These are phyloP conservation scores for Agrilus planipennis DNA, from an alignment of 1,140 invertebrate species.

Conservation along the genomic window DNA sequence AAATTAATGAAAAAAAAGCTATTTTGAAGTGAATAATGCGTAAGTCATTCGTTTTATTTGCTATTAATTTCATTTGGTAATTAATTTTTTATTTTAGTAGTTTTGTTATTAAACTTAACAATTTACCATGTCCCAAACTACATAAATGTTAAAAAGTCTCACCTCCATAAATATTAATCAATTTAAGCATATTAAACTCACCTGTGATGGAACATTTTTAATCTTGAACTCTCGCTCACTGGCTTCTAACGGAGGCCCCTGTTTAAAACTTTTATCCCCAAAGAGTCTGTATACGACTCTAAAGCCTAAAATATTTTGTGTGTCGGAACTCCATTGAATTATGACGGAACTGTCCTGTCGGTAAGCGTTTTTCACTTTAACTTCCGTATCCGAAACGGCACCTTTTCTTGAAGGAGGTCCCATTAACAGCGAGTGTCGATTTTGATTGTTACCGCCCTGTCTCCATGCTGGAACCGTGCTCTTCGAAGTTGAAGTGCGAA, in stretches of 20 bases:
- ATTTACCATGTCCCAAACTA: too few relatives aligned
- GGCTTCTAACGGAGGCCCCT: conserved; percentile 74
- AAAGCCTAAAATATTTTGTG: conserved; percentile 73
- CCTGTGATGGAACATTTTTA: conserved; percentile 79
- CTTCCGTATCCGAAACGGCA: conserved; percentile 56
- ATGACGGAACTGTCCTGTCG: conserved; percentile 78
- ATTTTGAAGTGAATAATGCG: too few relatives aligned
- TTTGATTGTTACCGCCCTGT: conserved; percentile 22
- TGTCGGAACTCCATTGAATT: conserved; percentile 83
- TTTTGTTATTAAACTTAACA: too few relatives aligned
- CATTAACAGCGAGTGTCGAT: conserved; percentile 58
- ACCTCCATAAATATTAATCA: too few relatives aligned
- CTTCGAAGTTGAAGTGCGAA: conserved; percentile 23
- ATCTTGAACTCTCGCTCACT: conserved; percentile 84
- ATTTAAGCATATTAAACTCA: conserved; percentile 29
- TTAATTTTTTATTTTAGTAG: too few relatives aligned
- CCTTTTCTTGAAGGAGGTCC: conserved; percentile 51
- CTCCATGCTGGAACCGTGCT: conserved; percentile 33
- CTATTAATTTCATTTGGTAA: too few relatives aligned
- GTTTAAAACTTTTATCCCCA: conserved; percentile 79
- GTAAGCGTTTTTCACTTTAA: conserved; percentile 73
- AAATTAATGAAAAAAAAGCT: too few relatives aligned
- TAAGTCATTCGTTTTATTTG: too few relatives aligned
- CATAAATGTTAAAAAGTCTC: too few relatives aligned
- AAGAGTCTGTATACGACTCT: conserved; percentile 81